A percentile compares a stretch with the other conserved stretches of the same genome.
These are phyloP conservation scores for Synergus laeviventris DNA, from an alignment of 2,888 invertebrate species.

Conservation along the genomic window DNA sequence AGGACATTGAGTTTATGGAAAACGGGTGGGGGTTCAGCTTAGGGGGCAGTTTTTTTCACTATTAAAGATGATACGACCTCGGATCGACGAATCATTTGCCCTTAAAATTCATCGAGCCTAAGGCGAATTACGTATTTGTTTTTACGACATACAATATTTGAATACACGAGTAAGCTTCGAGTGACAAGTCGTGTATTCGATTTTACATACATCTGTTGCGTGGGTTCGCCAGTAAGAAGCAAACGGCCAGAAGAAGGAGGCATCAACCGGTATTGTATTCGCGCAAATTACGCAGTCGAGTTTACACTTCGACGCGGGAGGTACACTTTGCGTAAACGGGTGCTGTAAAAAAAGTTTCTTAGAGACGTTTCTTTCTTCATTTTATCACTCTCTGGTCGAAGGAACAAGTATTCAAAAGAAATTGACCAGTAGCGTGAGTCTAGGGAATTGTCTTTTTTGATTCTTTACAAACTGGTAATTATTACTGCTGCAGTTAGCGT, in stretches of 20 bases:
- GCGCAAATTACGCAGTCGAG: slow-evolving; percentile 28
- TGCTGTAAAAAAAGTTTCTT: not conserved
- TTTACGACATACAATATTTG: slow-evolving; percentile 15
- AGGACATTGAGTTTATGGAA: slow-evolving; percentile 16
- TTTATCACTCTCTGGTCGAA: not conserved
- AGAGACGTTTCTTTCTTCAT: not conserved
- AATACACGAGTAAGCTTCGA: slow-evolving; percentile 12
- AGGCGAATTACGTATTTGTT: not conserved
- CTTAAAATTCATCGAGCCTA: slow-evolving; percentile 3
- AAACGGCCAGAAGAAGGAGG: not conserved
- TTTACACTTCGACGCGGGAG: slow-evolving; percentile 32
- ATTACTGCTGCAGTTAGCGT: not conserved
- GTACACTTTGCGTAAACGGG: slow-evolving; percentile 17
- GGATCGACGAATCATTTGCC: not conserved
- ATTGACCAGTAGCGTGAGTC: not conserved
- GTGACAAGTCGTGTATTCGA: slow-evolving; percentile 22
- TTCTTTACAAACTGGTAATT: not conserved
- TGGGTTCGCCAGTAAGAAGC: slow-evolving; percentile 21
- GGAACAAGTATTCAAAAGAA: not conserved
- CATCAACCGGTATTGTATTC: slow-evolving; percentile 31
- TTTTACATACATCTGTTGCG: slow-evolving; percentile 30
- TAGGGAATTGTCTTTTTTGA: not conserved
- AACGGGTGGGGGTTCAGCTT: not conserved
- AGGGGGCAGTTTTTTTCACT: not conserved
- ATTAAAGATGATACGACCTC: not conserved